phyloP scores from a whole-genome alignment of 2,888 invertebrate species.

The Ectemnius cavifrons region DNA sequence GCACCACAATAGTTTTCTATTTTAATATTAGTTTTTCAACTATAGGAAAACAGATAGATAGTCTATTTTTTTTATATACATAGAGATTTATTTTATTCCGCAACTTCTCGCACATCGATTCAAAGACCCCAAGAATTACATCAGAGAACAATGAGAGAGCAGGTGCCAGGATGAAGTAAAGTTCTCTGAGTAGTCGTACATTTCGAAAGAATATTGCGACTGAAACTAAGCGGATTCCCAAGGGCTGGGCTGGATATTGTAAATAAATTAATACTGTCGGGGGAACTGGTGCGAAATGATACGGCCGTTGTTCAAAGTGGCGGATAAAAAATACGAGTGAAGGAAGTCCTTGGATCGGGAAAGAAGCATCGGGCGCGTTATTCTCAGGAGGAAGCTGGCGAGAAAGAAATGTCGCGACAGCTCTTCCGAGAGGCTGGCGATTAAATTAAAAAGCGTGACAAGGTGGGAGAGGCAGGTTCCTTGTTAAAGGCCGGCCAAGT shows the following conservation, averaged over 20 bases:
- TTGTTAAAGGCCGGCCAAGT: slow-evolving; percentile 1
- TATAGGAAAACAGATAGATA: no score
- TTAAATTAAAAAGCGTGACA: slow-evolving; percentile 41
- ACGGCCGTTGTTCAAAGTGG: slow-evolving; percentile 16
- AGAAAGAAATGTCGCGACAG: slow-evolving; percentile 9
- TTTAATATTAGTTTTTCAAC: no score
- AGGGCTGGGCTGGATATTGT: neutral
- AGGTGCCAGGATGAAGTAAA: slow-evolving; percentile 10
- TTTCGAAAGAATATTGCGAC: no score
- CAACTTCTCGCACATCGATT: no score
- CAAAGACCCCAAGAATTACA: no score
- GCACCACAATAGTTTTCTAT: no score
- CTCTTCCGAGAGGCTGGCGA: slow-evolving; percentile 13
- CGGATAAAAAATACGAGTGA: slow-evolving; percentile 12
- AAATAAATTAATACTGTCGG: slow-evolving; percentile 17
- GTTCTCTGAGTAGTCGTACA: no score
- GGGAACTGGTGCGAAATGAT: slow-evolving; percentile 8
- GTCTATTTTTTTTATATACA: no score
- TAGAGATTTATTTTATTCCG: no score
- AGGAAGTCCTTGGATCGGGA: slow-evolving; percentile 17
- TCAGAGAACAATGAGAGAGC: no score
- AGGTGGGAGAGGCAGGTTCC: neutral
- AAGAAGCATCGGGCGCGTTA: slow-evolving; percentile 38
- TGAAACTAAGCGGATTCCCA: no score
- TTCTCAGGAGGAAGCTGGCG: neutral